Percentiles rank a stretch among this genome's conserved stretches.
Evolutionary conservation across 2,888 invertebrate species (phyloP).

Genomic region (Sialis fuliginosa): DNA sequence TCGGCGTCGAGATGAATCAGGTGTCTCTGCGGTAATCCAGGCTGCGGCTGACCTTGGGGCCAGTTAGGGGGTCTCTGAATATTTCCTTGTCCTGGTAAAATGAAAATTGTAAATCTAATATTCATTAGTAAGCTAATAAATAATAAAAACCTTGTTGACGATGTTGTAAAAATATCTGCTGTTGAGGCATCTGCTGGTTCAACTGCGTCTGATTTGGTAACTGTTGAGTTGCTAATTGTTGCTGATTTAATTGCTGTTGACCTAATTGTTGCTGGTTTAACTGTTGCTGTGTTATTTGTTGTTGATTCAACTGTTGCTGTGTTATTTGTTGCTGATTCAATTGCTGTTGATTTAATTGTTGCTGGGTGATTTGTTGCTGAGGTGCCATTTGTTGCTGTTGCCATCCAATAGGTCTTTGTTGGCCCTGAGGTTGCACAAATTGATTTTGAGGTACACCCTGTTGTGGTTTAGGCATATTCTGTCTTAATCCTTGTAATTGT

Average conservation of each 20-base stretch:
- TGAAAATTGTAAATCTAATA: too few relatives aligned
- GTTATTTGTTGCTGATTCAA: conserved; percentile 5
- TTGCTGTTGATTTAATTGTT: conserved; percentile 3
- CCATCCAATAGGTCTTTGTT: conserved; percentile 10
- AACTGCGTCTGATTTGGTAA: conserved; percentile 20
- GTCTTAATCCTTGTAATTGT: conserved; percentile 7
- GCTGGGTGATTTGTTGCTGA: conserved; percentile 21
- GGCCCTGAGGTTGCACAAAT: conserved; percentile 1
- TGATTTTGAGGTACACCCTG: conserved; percentile 1
- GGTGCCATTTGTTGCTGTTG: conserved; percentile 22
- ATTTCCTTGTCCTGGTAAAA: neutral
- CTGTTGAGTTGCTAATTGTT: conserved; percentile 15
- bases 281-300: too few relatives aligned
- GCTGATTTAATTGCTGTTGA: conserved; percentile 9
- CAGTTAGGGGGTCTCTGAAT: conserved; percentile 13
- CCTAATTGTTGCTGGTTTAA: conserved; percentile 3
- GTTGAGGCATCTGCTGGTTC: conserved; percentile 8
- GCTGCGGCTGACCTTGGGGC: conserved; percentile 14
- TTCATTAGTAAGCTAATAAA: conserved; percentile 5
- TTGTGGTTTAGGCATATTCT: conserved; percentile 7
- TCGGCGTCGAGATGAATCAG: conserved; percentile 68
- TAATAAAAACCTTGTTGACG: conserved; percentile 9
- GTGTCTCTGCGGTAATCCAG: conserved; percentile 35
- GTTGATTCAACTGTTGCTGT: conserved; percentile 2
- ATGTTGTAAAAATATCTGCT: conserved; percentile 9